These are phyloP conservation scores for Hystrix brachyura DNA, from an alignment of 2,113 vertebrate genomes.

Conservation along the genomic window DNA sequence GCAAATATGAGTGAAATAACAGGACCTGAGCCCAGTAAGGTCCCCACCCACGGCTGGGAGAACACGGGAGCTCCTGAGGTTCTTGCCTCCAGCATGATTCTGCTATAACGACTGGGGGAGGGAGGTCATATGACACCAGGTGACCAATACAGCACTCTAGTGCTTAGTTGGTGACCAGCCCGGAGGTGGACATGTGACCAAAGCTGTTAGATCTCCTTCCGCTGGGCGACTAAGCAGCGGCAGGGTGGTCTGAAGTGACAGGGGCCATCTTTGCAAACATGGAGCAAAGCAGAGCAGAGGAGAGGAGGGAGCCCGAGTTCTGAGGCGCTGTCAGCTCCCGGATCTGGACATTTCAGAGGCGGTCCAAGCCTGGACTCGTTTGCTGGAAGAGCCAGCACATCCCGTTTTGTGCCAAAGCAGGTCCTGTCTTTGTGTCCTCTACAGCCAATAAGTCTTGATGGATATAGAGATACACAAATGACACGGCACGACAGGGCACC, in stretches of 20 bases:
- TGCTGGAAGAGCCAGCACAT: neutral
- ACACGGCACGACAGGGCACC: too few relatives aligned
- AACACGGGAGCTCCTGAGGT: too few relatives aligned
- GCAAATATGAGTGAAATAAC: accelerated
- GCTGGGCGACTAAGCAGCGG: too few relatives aligned
- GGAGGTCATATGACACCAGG: neutral
- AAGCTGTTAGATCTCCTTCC: neutral
- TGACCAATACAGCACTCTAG: neutral
- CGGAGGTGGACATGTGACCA: neutral
- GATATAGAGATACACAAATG: accelerated
- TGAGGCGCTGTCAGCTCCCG: neutral
- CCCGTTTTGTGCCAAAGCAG: neutral
- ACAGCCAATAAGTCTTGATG: neutral
- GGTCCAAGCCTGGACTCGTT: neutral
- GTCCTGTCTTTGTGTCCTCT: neutral
- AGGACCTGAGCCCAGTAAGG: neutral
- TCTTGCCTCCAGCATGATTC: neutral
- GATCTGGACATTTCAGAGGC: neutral
- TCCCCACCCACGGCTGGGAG: neutral
- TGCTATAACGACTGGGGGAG: neutral
- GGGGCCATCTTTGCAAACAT: neutral
- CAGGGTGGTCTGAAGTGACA: neutral
- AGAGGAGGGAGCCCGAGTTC: neutral
- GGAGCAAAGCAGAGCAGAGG: neutral
- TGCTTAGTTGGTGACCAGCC: neutral